These are phyloP conservation scores for Pardalotus punctatus DNA, from an alignment of 2,113 vertebrate genomes.

Conservation along the genomic window DNA sequence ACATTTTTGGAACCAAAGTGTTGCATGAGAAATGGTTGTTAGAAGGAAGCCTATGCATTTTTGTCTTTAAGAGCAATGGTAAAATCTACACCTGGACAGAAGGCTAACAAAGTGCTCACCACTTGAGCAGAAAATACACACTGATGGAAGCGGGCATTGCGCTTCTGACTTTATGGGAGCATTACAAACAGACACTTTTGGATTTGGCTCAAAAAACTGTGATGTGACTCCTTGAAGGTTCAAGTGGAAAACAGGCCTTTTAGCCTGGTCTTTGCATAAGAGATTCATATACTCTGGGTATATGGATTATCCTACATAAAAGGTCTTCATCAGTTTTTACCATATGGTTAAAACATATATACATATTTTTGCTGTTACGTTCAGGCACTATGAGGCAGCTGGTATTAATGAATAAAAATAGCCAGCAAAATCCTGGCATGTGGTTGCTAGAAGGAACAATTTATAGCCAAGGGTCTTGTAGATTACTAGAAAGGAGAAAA, in stretches of 20 bases:
- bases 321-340: slow-evolving; percentile 60
- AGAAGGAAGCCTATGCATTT: background rate
- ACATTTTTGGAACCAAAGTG: background rate
- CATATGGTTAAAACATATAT: slow-evolving; percentile 66
- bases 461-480: slow-evolving; percentile 65
- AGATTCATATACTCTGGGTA: background rate
- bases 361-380: slow-evolving; percentile 68
- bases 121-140: background rate
- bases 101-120: background rate
- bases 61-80: background rate
- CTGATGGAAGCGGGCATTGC: background rate
- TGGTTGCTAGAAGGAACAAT: slow-evolving; percentile 60
- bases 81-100: background rate
- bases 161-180: background rate
- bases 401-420: slow-evolving; percentile 74
- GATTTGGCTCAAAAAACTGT: background rate
- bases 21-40: background rate
- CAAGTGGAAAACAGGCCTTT: background rate
- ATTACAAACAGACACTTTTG: background rate
- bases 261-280: background rate
- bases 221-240: background rate
- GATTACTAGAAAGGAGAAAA: slow-evolving; percentile 37
- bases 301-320: slow-evolving; percentile 62
- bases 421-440: slow-evolving; percentile 64
- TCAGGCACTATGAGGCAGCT: slow-evolving; percentile 70